Percentiles rank a stretch among this genome's conserved stretches.
Conservation (phyloP, 2,888 invertebrate genomes). For the Nephrocerus scutellatus region DNA sequence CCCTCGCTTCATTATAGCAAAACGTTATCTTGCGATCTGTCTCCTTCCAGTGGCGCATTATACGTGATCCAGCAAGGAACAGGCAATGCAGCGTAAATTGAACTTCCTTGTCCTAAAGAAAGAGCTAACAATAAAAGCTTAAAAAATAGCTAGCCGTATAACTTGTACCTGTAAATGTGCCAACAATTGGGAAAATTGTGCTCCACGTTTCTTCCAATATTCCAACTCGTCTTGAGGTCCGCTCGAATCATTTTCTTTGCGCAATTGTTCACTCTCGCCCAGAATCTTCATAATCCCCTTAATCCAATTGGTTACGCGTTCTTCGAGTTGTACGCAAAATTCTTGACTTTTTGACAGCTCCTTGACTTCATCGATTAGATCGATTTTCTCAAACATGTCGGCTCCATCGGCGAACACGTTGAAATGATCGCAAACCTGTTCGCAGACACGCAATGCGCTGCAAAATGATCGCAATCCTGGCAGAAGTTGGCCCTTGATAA, state of each 20-base stretch:
- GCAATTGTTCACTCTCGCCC: conserved; percentile 84
- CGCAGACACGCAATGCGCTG: conserved; percentile 79
- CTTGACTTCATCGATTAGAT: conserved; percentile 61
- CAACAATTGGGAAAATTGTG: conserved; percentile 83
- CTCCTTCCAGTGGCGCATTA: conserved; percentile 74
- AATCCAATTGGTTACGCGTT: conserved; percentile 70
- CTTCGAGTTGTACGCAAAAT: conserved; percentile 61
- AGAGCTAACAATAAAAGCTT: too few relatives aligned
- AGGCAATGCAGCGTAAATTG: conserved; percentile 70
- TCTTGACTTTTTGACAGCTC: conserved; percentile 62
- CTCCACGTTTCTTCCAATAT: conserved; percentile 93
- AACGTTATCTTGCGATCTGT: conserved; percentile 87
- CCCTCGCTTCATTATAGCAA: conserved; percentile 92
- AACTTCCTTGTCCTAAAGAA: conserved; percentile 60
- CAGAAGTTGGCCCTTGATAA: conserved; percentile 74
- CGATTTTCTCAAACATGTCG: conserved; percentile 54
- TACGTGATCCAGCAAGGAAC: conserved; percentile 67
- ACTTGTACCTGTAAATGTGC: conserved; percentile 62
- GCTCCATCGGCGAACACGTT: conserved; percentile 72
- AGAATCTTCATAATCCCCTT: conserved; percentile 75
- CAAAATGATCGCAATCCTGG: conserved; percentile 81
- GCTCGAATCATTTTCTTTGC: conserved; percentile 84
- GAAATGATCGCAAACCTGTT: conserved; percentile 72
- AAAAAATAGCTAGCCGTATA: not conserved
- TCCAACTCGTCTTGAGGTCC: conserved; percentile 93